These are phyloP conservation scores for Bujurquina vittata DNA, from an alignment of 2,113 vertebrate genomes.

Conservation along the genomic window DNA sequence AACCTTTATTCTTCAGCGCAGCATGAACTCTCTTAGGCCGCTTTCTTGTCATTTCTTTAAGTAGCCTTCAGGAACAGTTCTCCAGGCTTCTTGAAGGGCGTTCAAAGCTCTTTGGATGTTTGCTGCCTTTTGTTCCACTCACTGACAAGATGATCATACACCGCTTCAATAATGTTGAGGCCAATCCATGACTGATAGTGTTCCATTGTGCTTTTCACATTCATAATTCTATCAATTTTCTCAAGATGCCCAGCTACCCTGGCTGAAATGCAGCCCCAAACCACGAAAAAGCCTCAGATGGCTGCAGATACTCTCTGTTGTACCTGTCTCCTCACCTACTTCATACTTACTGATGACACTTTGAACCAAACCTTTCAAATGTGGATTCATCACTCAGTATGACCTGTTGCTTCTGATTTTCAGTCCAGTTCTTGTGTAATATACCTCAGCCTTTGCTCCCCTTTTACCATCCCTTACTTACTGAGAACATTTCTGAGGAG, in stretches of 20 bases:
- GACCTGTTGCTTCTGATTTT: neutral
- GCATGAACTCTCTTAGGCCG: neutral
- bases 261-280: neutral
- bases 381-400: neutral
- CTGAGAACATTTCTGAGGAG: neutral
- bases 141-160: neutral
- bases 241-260: neutral
- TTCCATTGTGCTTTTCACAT: neutral
- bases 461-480: neutral
- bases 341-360: neutral
- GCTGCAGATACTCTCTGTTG: neutral
- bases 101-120: neutral
- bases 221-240: neutral
- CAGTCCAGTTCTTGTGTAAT: neutral
- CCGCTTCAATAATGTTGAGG: neutral
- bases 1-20: neutral
- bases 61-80: neutral
- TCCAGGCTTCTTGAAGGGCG: neutral
- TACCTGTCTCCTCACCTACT: neutral
- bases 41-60: neutral
- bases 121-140: neutral
- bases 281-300: neutral
- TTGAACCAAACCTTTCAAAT: neutral
- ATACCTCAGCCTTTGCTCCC: neutral
- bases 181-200: neutral